These are phyloP conservation scores for cattle (Bos taurus) DNA, from an alignment of 2,113 vertebrate genomes.

Conservation along the genomic window ARS-UCD2.0 NC_037340.1:71931501-71932000, in stretches of 20 bases:
- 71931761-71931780: constrained; percentile 41
- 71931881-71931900: neutral
- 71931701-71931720: constrained; percentile 67
- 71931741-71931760: constrained; percentile 69
- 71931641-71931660: neutral
- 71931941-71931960: neutral
- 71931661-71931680: constrained; percentile 67
- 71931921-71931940: neutral
- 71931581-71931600: neutral
- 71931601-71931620: neutral
- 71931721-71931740: constrained; percentile 69
- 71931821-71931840: neutral
- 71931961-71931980: neutral
- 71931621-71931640: neutral
- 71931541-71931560: neutral
- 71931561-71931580: neutral
- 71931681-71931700: constrained; percentile 64
- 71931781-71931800: neutral
- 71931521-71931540: neutral
- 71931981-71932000: neutral
- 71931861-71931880: neutral
- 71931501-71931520: neutral
- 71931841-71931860: neutral
- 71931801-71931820: neutral
- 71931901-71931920: neutral